These are phyloP conservation scores for Taurulus bubalis DNA, from an alignment of 2,113 vertebrate species.

Conservation along the genomic window DNA sequence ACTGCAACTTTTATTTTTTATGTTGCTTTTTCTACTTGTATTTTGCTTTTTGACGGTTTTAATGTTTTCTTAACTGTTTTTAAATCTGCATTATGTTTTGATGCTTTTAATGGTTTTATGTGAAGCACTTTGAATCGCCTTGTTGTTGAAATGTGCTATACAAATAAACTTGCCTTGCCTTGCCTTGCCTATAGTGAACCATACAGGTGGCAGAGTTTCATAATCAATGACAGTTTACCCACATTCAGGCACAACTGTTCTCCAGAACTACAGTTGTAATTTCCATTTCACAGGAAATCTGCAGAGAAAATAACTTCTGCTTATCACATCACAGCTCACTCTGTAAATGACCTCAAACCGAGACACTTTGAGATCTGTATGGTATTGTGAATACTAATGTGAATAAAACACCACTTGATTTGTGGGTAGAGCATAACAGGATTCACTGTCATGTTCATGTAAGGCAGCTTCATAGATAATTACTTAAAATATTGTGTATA, in stretches of 20 bases:
- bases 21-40: no score
- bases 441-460: neutral
- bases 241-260: neutral
- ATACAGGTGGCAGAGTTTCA: neutral
- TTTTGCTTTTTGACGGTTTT: no score
- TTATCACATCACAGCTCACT: neutral
- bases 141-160: no score
- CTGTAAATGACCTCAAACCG: neutral
- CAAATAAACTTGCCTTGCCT: no score
- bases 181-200: neutral
- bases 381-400: neutral
- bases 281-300: neutral
- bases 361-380: neutral
- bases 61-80: no score
- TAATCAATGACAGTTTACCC: neutral
- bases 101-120: no score
- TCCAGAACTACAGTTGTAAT: neutral
- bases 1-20: no score
- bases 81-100: no score
- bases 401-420: neutral
- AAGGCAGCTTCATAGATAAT: neutral
- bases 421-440: neutral
- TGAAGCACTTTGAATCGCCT: no score
- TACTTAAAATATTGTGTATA: neutral
- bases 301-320: neutral